Percentiles rank a stretch among this genome's conserved stretches.
phyloP scores from a whole-genome alignment of 2,888 invertebrate genomes.

The Anoncus sp. region DNA sequence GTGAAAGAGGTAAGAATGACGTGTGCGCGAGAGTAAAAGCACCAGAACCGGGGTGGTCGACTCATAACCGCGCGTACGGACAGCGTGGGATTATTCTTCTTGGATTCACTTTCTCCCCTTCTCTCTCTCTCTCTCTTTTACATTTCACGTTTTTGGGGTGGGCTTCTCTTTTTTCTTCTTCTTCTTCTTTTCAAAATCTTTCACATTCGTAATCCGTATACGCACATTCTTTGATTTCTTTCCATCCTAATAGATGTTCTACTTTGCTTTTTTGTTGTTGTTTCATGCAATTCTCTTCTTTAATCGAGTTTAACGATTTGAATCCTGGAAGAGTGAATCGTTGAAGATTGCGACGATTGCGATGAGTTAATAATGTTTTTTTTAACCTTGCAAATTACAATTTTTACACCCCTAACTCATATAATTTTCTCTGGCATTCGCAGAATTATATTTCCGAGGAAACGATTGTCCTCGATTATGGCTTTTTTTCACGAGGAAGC shows the following conservation, averaged over 20 bases:
- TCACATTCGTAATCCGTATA: no score
- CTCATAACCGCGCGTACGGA: conserved; percentile 64
- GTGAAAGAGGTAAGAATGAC: conserved; percentile 61
- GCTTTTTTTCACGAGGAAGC: background rate
- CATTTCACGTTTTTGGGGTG: background rate
- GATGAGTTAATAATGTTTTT: background rate
- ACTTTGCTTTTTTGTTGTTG: background rate
- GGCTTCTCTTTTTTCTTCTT: conserved; percentile 5
- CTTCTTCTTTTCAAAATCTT: background rate
- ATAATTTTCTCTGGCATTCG: conserved; percentile 14
- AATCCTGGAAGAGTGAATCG: no score
- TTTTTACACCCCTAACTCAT: background rate
- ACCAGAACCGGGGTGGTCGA: conserved; percentile 71
- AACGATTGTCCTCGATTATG: background rate
- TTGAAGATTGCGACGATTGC: no score
- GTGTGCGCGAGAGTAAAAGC: conserved; percentile 63
- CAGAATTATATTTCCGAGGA: background rate
- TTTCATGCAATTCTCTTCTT: background rate
- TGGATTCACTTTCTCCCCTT: conserved; percentile 60
- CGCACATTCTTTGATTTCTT: no score
- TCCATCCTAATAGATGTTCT: no score
- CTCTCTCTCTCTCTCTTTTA: conserved; percentile 16
- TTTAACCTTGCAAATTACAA: background rate
- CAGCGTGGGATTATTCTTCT: conserved; percentile 71
- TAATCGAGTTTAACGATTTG: no score